Percentiles rank a stretch among this genome's conserved stretches.
Evolutionary conservation across 2,888 invertebrate genomes (phyloP).

Genomic region (Pyrgus malvae): DNA sequence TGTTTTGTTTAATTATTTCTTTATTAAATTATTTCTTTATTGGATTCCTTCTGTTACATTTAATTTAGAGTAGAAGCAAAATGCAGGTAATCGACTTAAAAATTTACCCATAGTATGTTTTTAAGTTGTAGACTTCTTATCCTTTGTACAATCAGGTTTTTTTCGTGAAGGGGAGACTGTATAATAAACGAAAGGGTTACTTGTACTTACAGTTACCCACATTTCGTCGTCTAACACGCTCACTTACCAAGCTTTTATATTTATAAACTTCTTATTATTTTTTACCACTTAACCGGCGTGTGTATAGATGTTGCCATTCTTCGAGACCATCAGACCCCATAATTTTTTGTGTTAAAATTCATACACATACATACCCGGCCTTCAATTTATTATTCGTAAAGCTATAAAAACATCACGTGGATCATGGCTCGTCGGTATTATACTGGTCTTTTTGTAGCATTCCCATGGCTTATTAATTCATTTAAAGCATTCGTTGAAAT

Average conservation of each 20-base stretch:
- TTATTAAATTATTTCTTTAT: no score
- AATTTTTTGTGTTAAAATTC: constrained; percentile 39
- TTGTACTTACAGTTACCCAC: constrained; percentile 41
- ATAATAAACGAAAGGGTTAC: constrained; percentile 37
- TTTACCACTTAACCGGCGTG: constrained; percentile 52
- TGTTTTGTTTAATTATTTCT: no score
- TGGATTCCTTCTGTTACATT: no score
- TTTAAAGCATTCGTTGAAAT: background rate
- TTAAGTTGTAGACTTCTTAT: constrained; percentile 33
- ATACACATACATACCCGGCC: constrained; percentile 9
- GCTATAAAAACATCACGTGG: constrained; percentile 21
- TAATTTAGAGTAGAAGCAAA: constrained; percentile 1
- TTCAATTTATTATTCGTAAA: constrained; percentile 16
- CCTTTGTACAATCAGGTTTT: constrained; percentile 35
- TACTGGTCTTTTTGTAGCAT: constrained; percentile 9
- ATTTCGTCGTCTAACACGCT: constrained; percentile 39
- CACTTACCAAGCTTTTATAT: constrained; percentile 3
- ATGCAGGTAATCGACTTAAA: constrained; percentile 23
- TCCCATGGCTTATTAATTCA: constrained; percentile 16
- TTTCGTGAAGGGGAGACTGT: constrained; percentile 29
- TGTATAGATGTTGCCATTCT: constrained; percentile 16
- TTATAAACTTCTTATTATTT: constrained; percentile 51
- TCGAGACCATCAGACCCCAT: constrained; percentile 22
- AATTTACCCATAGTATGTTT: constrained; percentile 14
- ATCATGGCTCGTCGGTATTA: background rate